Base-by-base conservation (phyloP, 2,888 invertebrate species). In the Drosophila parthenogenetica region DNA sequence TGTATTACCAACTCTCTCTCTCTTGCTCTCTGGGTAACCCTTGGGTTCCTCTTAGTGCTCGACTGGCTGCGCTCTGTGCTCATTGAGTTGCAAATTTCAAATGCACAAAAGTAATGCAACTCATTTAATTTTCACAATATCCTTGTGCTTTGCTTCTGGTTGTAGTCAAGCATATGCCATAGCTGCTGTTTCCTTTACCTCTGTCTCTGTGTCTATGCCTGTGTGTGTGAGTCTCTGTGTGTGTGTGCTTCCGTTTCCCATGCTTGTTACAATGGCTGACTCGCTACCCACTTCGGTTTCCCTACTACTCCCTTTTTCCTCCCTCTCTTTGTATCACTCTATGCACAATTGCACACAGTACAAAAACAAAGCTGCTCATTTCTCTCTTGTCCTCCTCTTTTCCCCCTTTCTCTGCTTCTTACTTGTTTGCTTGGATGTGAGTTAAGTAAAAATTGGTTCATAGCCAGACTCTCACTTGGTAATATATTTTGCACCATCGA, bases 51-150 rank as follows among this genome's bases (percentile, higher is more conserved):
- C 48, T 49, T 42, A 19, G 49, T 8, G 29, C 46, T 57, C 51
- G 22, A 54, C 39, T 59, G 55, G 50, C 39, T 65, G 79, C 65
- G 54, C 61, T 63, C 54, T 66, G 68, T 86, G 83, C 83, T 86
- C 88, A 84, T 86, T 84, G 87, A 86, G 84, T 88, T 84, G 84
- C 87, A 84, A 84, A 84, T 84, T 88, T 88, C 87, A 86, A 88
- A 84, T 84, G 84, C 84, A 84, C 84, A 84, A 84, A 88, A 84
- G 84, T 83, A 88, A 84, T 86, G 84, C 88, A 85, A 84, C 82
- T 89, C 89, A 85, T 85, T 85, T 85, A 86, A 89, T 89, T 85
- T 85, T 79, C 79, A 89, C 87, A 87, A 88, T 89, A 85, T 88
- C 85, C 89, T 87, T 81, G 89, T 76, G 82, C 81, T 69, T 81